phyloP scores from a whole-genome alignment of 2,888 invertebrate genomes.

The Netelia inedita region DNA sequence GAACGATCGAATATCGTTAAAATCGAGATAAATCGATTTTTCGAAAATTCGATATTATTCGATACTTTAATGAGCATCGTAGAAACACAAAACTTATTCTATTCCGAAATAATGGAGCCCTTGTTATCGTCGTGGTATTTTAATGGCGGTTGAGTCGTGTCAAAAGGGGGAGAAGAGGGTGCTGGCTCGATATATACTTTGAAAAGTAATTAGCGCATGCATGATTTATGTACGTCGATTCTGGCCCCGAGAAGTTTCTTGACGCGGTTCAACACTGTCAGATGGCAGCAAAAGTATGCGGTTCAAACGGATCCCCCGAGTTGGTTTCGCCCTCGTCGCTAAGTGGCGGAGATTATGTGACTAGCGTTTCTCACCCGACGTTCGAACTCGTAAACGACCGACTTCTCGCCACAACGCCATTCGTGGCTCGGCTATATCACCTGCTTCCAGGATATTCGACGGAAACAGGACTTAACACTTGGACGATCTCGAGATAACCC shows the following conservation, averaged over 20 bases:
- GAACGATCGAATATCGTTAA: too few relatives aligned
- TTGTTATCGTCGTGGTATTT: neutral
- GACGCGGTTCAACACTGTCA: conserved; percentile 27
- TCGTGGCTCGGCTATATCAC: conserved; percentile 36
- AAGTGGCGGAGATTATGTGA: conserved; percentile 61
- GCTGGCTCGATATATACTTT: conserved; percentile 14
- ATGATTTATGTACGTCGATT: conserved; percentile 52
- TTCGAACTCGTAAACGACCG: conserved; percentile 55
- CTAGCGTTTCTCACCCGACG: conserved; percentile 52
- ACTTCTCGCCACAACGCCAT: conserved; percentile 51
- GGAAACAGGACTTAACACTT: conserved; percentile 40
- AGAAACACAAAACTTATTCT: too few relatives aligned
- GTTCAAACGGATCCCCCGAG: conserved; percentile 25
- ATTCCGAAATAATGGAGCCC: too few relatives aligned
- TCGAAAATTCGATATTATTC: too few relatives aligned
- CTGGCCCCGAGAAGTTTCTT: conserved; percentile 37
- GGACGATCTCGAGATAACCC: conserved; percentile 20
- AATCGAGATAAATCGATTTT: too few relatives aligned
- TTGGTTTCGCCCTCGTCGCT: conserved; percentile 32
- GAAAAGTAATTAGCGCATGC: conserved; percentile 48
- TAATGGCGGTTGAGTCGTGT: neutral
- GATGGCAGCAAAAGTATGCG: conserved; percentile 14
- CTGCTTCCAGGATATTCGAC: conserved; percentile 23
- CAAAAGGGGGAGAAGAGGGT: neutral
- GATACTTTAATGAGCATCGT: too few relatives aligned